Percentiles rank a stretch among this genome's conserved stretches.
phyloP scores from a whole-genome alignment of 2,113 vertebrate genomes.

The Ibidorhyncha struthersii region DNA sequence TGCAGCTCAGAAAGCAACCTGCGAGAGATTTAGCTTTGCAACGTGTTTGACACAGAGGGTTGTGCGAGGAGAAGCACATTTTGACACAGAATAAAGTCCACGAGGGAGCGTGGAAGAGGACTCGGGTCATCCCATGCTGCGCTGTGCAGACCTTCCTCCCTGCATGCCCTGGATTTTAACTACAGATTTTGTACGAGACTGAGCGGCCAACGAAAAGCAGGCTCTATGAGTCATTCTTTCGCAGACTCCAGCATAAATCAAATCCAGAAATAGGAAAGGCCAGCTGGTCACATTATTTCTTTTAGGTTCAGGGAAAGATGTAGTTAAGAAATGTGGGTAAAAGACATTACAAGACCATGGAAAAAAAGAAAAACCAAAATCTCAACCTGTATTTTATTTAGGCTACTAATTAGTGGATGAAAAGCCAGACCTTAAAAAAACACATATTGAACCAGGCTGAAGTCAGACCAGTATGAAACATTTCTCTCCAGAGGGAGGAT shows the following conservation, averaged over 20 bases:
- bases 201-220: not conserved
- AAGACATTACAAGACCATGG: not conserved
- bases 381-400: not conserved
- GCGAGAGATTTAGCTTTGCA: not conserved
- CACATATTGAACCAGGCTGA: not conserved
- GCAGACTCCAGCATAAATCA: conserved; percentile 5
- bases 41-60: not conserved
- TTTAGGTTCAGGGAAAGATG: conserved; percentile 18
- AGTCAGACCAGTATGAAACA: not conserved
- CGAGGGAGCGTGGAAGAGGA: not conserved
- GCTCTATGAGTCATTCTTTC: not conserved
- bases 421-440: not conserved
- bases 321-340: conserved; percentile 6
- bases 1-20: not conserved
- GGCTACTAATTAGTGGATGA: conserved; percentile 24
- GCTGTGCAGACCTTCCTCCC: not conserved
- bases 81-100: not conserved
- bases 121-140: accelerated
- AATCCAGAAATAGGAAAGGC: conserved; percentile 56
- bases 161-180: not conserved
- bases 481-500: not conserved
- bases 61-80: not conserved
- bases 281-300: not conserved
- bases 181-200: not conserved
- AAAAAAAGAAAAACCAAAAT: not conserved